A percentile compares a stretch with the other conserved stretches of the same genome.
Evolutionary conservation across 1,140 invertebrate genomes (phyloP).

Genomic region (Pomacea maculata): DNA sequence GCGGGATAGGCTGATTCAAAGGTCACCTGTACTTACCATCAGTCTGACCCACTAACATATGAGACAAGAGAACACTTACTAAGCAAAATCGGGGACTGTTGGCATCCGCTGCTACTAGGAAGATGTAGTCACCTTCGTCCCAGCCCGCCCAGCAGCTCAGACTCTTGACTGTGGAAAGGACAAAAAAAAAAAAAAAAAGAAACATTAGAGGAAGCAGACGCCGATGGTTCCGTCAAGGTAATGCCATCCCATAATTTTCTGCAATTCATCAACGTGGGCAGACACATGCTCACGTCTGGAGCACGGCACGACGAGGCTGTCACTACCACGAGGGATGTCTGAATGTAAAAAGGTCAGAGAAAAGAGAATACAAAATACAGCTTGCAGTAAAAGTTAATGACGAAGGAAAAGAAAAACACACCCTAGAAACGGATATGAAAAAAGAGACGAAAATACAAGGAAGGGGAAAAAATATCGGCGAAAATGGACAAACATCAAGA

Average conservation of each 20-base stretch:
- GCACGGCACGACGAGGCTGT: too few relatives aligned
- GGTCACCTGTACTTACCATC: too few relatives aligned
- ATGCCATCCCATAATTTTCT: too few relatives aligned
- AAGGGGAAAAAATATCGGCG: neutral
- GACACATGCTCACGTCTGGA: too few relatives aligned
- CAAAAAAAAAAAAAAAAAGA: neutral
- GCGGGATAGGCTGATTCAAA: too few relatives aligned
- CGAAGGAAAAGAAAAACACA: neutral
- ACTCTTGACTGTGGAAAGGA: slow-evolving; percentile 37
- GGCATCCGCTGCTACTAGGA: slow-evolving; percentile 37
- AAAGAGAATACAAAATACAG: too few relatives aligned
- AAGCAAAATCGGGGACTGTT: slow-evolving; percentile 41
- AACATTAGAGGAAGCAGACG: neutral
- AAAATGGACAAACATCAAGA: neutral
- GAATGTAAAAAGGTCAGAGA: too few relatives aligned
- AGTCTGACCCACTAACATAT: too few relatives aligned
- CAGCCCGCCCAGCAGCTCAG: slow-evolving; percentile 42
- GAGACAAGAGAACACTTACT: slow-evolving; percentile 19
- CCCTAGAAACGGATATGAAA: slow-evolving; percentile 4
- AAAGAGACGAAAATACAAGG: neutral
- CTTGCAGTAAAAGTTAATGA: neutral
- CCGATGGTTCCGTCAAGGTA: too few relatives aligned
- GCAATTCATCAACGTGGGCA: too few relatives aligned
- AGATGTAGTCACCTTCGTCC: slow-evolving; percentile 35
- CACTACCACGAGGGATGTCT: too few relatives aligned